Percentiles rank a stretch among this genome's conserved stretches.
phyloP scores from a whole-genome alignment of 2,888 invertebrate genomes.

The Tetheella fluctuosa region DNA sequence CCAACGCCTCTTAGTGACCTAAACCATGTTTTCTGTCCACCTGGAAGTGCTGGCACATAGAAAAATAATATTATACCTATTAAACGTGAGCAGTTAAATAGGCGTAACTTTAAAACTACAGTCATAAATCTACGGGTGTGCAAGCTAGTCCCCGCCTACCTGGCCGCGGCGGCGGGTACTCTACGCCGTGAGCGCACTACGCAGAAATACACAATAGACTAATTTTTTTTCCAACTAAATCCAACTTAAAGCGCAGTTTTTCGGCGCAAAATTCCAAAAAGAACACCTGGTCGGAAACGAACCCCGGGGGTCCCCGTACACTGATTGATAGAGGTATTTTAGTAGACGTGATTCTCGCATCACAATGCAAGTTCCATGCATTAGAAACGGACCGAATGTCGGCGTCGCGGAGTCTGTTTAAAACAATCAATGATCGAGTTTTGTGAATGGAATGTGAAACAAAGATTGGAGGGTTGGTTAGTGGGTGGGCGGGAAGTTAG shows the following conservation, averaged over 20 bases:
- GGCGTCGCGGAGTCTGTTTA: slow-evolving; percentile 80
- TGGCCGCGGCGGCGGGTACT: slow-evolving; percentile 48
- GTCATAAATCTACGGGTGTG: slow-evolving; percentile 42
- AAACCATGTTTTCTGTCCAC: too few species aligned
- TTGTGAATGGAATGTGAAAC: slow-evolving; percentile 78
- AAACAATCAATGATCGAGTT: slow-evolving; percentile 82
- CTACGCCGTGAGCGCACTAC: slow-evolving; percentile 61
- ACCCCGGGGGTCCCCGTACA: slow-evolving; percentile 74
- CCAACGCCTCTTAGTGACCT: neutral
- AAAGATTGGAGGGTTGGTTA: slow-evolving; percentile 57
- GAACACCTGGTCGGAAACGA: slow-evolving; percentile 83
- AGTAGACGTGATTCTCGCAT: slow-evolving; percentile 65
- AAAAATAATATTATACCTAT: neutral
- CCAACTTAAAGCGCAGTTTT: slow-evolving; percentile 73
- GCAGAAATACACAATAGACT: slow-evolving; percentile 75
- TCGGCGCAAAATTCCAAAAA: slow-evolving; percentile 80
- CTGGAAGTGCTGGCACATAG: neutral
- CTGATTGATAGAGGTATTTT: slow-evolving; percentile 80
- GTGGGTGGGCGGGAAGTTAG: slow-evolving; percentile 70
- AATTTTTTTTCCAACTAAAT: slow-evolving; percentile 67
- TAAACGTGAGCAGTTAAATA: slow-evolving; percentile 20
- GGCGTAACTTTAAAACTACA: slow-evolving; percentile 40
- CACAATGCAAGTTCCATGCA: slow-evolving; percentile 56
- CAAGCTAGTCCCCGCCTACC: slow-evolving; percentile 57
- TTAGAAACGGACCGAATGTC: slow-evolving; percentile 53